phyloP scores from a whole-genome alignment of 2,113 vertebrate genomes.

The Colinus virginianus region DNA sequence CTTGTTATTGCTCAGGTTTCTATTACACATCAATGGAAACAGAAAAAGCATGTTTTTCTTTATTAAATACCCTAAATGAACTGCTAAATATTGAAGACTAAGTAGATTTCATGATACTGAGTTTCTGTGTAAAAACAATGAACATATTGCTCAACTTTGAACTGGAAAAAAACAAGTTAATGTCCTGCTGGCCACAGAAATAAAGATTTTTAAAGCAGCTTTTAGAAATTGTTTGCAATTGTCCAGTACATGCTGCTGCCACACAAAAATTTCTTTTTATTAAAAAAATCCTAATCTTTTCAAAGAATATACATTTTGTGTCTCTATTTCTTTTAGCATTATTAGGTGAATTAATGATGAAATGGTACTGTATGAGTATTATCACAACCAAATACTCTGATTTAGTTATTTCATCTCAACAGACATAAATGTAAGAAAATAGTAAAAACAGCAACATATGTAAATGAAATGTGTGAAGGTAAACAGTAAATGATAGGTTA shows the following conservation, averaged over 20 bases:
- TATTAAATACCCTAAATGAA: not conserved
- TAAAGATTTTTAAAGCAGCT: not conserved
- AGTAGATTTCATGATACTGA: not conserved
- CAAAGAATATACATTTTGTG: not conserved
- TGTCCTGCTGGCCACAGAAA: not conserved
- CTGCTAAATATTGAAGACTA: not conserved
- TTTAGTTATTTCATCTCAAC: not conserved
- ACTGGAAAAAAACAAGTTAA: not conserved
- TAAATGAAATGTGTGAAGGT: constrained; percentile 48
- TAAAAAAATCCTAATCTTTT: not conserved
- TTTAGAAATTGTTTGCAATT: not conserved
- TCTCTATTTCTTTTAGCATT: not conserved
- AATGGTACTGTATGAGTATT: not conserved
- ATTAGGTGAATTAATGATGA: not conserved
- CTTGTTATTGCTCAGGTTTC: constrained; percentile 98
- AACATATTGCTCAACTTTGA: not conserved
- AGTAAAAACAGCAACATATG: constrained; percentile 50
- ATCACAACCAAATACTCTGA: not conserved
- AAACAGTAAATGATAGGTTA: constrained; percentile 42
- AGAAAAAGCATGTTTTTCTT: not conserved
- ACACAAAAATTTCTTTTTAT: not conserved
- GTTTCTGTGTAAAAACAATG: not conserved
- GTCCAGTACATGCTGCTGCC: not conserved
- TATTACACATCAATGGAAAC: constrained; percentile 63
- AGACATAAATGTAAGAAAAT: constrained; percentile 7